A percentile compares a stretch with the other conserved stretches of the same genome.
Conservation (phyloP, 2,113 vertebrate genomes). For the Hypanus sabinus region DNA sequence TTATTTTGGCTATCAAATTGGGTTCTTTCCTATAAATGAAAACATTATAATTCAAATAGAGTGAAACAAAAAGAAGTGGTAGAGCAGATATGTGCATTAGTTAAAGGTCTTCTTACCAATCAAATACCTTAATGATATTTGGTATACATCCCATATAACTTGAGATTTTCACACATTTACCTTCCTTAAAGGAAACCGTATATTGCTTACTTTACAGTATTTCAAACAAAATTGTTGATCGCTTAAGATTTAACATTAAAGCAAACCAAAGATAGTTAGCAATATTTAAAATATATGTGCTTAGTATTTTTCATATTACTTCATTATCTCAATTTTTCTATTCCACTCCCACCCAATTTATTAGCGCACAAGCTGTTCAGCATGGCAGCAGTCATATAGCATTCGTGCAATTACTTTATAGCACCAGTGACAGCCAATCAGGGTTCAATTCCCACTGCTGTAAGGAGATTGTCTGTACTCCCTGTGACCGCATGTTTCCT, state of each 20-base stretch:
- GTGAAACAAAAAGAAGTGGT: background rate
- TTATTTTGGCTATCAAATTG: background rate
- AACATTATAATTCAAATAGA: background rate
- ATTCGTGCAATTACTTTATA: too few species aligned
- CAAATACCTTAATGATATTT: background rate
- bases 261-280: background rate
- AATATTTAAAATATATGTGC: background rate
- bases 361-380: too few species aligned
- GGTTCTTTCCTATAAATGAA: background rate
- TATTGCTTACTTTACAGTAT: background rate
- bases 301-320: background rate
- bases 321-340: background rate
- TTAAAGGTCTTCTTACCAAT: background rate
- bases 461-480: too few species aligned
- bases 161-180: background rate
- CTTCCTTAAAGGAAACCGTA: background rate
- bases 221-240: background rate
- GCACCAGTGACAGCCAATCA: too few species aligned
- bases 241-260: background rate
- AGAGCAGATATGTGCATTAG: background rate
- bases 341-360: background rate
- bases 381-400: too few species aligned
- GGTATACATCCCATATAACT: background rate
- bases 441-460: too few species aligned
- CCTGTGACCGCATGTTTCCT: too few species aligned